Percentiles rank a stretch among this genome's conserved stretches.
phyloP scores from a whole-genome alignment of 1,140 invertebrate genomes.

The Pygmarrhopalites habei region DNA sequence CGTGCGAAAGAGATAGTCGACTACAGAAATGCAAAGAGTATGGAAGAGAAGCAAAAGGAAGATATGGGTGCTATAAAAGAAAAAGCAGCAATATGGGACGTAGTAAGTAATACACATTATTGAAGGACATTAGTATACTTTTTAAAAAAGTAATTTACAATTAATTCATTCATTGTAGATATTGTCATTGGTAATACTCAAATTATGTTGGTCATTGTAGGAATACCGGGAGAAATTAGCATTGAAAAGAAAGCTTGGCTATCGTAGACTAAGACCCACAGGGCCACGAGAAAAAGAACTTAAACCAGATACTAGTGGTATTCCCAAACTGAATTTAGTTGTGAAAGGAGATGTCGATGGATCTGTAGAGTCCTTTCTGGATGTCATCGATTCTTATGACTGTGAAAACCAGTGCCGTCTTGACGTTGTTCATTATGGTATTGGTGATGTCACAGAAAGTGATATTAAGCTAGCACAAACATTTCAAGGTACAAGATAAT shows the following conservation, averaged over 20 bases:
- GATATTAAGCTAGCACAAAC: conserved; percentile 79
- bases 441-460: conserved; percentile 72
- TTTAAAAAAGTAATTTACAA: too few relatives aligned
- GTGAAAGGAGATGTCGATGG: conserved; percentile 75
- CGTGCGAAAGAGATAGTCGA: conserved; percentile 62
- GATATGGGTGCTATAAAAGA: conserved; percentile 56
- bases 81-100: conserved; percentile 60
- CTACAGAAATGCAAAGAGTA: conserved; percentile 52
- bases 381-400: conserved; percentile 82
- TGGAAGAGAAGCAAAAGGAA: conserved; percentile 55
- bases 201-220: conserved; percentile 39
- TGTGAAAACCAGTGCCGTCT: conserved; percentile 64
- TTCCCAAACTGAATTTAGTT: conserved; percentile 52
- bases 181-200: too few relatives aligned
- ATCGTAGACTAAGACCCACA: conserved; percentile 44
- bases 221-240: conserved; percentile 60
- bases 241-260: conserved; percentile 54
- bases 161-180: too few relatives aligned
- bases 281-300: conserved; percentile 56
- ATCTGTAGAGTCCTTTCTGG: conserved; percentile 87
- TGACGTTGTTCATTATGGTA: conserved; percentile 77
- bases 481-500: conserved; percentile 70
- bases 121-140: conserved; percentile 18
- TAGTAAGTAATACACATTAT: conserved; percentile 25
- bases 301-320: conserved; percentile 44